Evolutionary conservation across 2,113 vertebrate species (phyloP).

Genomic region (Microtus pennsylvanicus): DNA sequence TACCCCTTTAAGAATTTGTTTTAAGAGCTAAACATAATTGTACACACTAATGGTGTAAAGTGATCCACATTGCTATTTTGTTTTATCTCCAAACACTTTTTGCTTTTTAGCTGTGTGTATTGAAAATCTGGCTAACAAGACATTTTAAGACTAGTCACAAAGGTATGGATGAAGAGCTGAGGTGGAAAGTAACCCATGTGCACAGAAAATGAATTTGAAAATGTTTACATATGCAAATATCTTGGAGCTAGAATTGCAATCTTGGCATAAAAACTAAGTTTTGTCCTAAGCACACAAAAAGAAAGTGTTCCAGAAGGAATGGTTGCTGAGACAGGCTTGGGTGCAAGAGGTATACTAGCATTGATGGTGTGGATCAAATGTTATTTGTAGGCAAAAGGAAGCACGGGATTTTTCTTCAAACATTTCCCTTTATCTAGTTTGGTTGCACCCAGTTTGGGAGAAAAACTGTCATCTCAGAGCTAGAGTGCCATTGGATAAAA

Average conservation of each 20-base stretch:
- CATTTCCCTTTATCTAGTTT: neutral
- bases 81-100: neutral
- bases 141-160: constrained; percentile 42
- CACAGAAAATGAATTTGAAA: constrained; percentile 20
- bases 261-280: constrained; percentile 11
- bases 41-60: neutral
- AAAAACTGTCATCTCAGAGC: neutral
- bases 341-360: neutral
- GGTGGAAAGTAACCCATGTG: neutral
- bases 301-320: neutral
- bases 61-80: neutral
- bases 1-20: neutral
- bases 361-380: neutral
- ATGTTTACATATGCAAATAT: constrained; percentile 68
- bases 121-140: constrained; percentile 30
- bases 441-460: neutral
- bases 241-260: constrained; percentile 27
- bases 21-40: constrained; percentile 15
- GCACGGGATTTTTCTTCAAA: constrained; percentile 18
- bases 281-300: neutral
- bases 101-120: neutral
- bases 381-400: constrained; percentile 39
- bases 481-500: too few species aligned
- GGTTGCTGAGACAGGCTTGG: constrained; percentile 10
- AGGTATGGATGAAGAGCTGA: constrained; percentile 11